These are phyloP conservation scores for Dicaeum eximium DNA, from an alignment of 2,113 vertebrate genomes.

Conservation along the genomic window DNA sequence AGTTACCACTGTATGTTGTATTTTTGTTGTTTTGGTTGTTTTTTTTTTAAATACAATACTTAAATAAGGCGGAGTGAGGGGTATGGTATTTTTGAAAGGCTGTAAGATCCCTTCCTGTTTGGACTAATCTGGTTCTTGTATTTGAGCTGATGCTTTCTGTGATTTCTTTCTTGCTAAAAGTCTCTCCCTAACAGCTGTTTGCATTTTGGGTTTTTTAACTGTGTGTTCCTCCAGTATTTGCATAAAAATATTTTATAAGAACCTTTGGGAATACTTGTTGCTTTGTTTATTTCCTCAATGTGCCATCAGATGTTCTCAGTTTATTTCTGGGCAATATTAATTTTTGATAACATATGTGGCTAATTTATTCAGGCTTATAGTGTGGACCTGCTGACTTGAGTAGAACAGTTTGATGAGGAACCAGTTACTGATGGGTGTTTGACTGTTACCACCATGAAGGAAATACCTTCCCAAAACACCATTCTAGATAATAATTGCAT, in stretches of 20 bases:
- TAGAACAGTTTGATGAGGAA: not conserved
- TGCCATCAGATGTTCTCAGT: not conserved
- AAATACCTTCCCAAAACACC: not conserved
- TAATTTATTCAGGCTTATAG: not conserved
- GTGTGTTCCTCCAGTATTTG: not conserved
- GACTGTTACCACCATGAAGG: not conserved
- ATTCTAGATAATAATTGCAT: not conserved
- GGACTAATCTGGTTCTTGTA: not conserved
- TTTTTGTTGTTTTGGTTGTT: not conserved
- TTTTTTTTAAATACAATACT: not conserved
- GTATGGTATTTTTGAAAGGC: not conserved
- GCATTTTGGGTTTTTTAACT: not conserved
- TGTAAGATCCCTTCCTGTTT: not conserved
- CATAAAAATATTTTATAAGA: not conserved
- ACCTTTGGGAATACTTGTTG: not conserved
- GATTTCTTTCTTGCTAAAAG: not conserved
- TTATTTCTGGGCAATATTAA: not conserved
- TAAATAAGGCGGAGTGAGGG: accelerated
- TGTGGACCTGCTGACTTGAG: not conserved
- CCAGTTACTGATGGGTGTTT: not conserved
- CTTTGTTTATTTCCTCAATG: not conserved
- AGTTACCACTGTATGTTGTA: not conserved
- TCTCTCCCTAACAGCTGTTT: not conserved
- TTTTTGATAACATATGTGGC: not conserved
- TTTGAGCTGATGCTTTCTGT: not conserved